phyloP scores from a whole-genome alignment of 1,140 invertebrate species.

The Rhagoletis pomonella region DNA sequence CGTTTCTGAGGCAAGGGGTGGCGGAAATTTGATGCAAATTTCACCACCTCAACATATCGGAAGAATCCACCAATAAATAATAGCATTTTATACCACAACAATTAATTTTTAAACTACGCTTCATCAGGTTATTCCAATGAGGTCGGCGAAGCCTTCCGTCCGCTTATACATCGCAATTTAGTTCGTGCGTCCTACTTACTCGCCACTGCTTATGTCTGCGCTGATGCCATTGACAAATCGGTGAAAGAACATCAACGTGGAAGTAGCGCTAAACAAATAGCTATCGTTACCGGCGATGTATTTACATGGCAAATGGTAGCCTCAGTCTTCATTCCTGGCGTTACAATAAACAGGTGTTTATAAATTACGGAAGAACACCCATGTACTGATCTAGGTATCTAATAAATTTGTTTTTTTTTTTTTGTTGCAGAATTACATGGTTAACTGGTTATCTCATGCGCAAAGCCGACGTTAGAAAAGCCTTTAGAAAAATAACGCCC shows the following conservation, averaged over 20 bases:
- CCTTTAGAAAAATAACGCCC: conserved; percentile 75
- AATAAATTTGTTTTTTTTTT: background rate
- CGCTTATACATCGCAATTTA: conserved; percentile 82
- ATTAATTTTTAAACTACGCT: background rate
- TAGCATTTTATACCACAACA: background rate
- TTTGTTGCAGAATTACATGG: conserved; percentile 56
- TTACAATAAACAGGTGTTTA: conserved; percentile 87
- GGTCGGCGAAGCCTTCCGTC: conserved; percentile 93
- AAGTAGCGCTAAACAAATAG: conserved; percentile 74
- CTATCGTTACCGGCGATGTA: conserved; percentile 85
- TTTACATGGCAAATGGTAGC: conserved; percentile 95
- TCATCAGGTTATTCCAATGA: conserved; percentile 94
- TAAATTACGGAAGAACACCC: background rate
- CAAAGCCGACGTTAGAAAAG: conserved; percentile 52
- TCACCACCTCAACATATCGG: background rate
- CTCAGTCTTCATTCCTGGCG: conserved; percentile 92
- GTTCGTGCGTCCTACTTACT: conserved; percentile 88
- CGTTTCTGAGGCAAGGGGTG: too few relatives aligned
- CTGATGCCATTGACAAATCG: conserved; percentile 90
- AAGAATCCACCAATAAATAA: background rate
- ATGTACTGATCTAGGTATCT: too few relatives aligned
- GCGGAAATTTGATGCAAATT: too few relatives aligned
- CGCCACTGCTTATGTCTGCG: conserved; percentile 89
- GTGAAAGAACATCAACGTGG: conserved; percentile 77
- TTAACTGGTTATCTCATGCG: conserved; percentile 40